phyloP scores from a whole-genome alignment of 2,797 vertebrate species.

The Poeciliopsis infans region DNA sequence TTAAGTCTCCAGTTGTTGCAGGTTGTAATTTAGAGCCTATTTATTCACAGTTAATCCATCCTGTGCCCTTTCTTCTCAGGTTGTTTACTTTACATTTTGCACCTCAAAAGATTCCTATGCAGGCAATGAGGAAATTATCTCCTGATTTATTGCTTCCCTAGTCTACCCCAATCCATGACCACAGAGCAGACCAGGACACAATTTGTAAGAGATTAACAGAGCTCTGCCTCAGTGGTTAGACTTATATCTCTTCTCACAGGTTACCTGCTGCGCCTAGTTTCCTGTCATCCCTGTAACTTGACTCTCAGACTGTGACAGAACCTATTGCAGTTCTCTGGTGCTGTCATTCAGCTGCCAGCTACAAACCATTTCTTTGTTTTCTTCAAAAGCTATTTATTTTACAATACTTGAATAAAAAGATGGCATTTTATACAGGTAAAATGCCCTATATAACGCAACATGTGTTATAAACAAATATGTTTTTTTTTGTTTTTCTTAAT shows the following conservation, averaged over 20 bases:
- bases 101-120: neutral
- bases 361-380: slow-evolving; percentile 1
- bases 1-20: neutral
- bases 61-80: neutral
- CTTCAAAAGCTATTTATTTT: slow-evolving; percentile 5
- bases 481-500: too few species aligned
- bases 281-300: slow-evolving; percentile 2
- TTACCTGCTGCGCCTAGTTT: slow-evolving; percentile 21
- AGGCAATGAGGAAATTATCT: neutral
- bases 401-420: neutral
- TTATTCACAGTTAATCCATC: neutral
- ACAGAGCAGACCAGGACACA: neutral
- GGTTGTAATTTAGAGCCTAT: neutral
- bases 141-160: neutral
- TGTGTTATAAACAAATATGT: neutral
- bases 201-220: slow-evolving; percentile 9
- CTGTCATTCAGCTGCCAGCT: slow-evolving; percentile 12
- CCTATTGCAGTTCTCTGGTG: slow-evolving; percentile 23
- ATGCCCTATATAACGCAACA: neutral
- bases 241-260: slow-evolving; percentile 11
- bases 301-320: slow-evolving; percentile 26
- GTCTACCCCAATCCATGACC: neutral
- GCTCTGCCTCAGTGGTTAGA: slow-evolving; percentile 4
- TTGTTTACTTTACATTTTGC: slow-evolving; percentile 7
- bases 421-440: neutral